phyloP scores from a whole-genome alignment of 64 coral and sea anemone species.

The Catalaphyllia jardinei region DNA sequence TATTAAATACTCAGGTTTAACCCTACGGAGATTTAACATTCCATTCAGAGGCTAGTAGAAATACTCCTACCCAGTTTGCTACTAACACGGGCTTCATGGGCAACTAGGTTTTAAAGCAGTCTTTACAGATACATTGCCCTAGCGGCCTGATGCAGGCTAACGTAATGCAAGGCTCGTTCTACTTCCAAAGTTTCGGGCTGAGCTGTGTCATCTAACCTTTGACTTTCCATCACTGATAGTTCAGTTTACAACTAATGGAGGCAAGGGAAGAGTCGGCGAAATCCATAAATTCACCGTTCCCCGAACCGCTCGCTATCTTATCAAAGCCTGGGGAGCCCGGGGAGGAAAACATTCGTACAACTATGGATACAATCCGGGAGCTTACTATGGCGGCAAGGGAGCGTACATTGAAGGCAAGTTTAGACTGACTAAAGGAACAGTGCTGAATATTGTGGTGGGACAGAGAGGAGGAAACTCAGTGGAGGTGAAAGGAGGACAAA shows the following conservation, averaged over 20 bases:
- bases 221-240: not conserved
- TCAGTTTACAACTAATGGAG: not conserved
- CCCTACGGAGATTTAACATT: too few relatives aligned
- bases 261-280: not conserved
- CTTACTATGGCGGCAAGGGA: conserved; percentile 22
- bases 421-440: conserved; percentile 15
- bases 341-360: conserved; percentile 34
- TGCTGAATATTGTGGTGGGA: conserved; percentile 41
- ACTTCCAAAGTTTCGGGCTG: too few relatives aligned
- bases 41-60: too few relatives aligned
- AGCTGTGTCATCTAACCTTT: too few relatives aligned
- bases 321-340: conserved; percentile 17
- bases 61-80: too few relatives aligned
- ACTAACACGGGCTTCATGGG: too few relatives aligned
- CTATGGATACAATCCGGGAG: conserved; percentile 30
- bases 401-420: not conserved
- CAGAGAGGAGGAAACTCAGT: conserved; percentile 59
- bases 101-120: too few relatives aligned
- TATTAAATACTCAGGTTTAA: too few relatives aligned
- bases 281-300: conserved; percentile 39
- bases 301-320: conserved; percentile 1
- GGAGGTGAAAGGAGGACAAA: conserved; percentile 31
- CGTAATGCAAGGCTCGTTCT: too few relatives aligned
- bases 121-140: too few relatives aligned
- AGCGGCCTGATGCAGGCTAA: too few relatives aligned